Evolutionary conservation across 2,888 invertebrate genomes (phyloP), one percentile per base, ranked within the genome.

Genomic region (Macaria liturata): DNA sequence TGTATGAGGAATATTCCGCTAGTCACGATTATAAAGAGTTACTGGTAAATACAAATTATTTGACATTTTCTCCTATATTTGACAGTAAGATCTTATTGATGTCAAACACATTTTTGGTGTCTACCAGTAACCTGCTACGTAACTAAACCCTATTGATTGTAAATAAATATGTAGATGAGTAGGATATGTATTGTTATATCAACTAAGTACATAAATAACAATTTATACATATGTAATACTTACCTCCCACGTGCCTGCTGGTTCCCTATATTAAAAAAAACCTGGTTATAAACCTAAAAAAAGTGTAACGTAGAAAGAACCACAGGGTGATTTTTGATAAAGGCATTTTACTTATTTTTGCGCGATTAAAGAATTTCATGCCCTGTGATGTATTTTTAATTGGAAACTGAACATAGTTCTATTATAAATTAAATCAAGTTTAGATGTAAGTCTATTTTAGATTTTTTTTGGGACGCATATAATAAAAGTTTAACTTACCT

Each of bases 361-460:
- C 8, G 34, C 44, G 54, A 44, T 44, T 40, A 47, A 50, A 47
- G 42, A 60, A 56, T 56, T 60, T 45, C 9, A 49, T 52, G 32
- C 59, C 59, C 55, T 56, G 55, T 60, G 59, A 56, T 60, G 55
- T 56, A 55, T 42, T 55, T 49, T 52, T 55, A 52, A 53, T 60
- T 56, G 55, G 52, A 49, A 55, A 52, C 32, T 52, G 59, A 56
- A 60, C 59, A 52, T 55, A 34, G 59, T 60, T 60, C 55, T 60
- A 48, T 43, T 37, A 9, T 44, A 45, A 53, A 53, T 52, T 20
- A 44, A 32, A 7, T 3, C 30, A 20, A 6, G 7, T 9, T 42
- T 59, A 55, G 55, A 56, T 46, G 31, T 59, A 59, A 58, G 46
- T 34, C 7, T 37, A 1, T 37, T 7, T 37, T 6, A 37, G 7